A percentile compares a stretch with the other conserved stretches of the same genome.
These are phyloP conservation scores for Stenichneumon culpator DNA, from an alignment of 2,888 invertebrate genomes.

Conservation along the genomic window DNA sequence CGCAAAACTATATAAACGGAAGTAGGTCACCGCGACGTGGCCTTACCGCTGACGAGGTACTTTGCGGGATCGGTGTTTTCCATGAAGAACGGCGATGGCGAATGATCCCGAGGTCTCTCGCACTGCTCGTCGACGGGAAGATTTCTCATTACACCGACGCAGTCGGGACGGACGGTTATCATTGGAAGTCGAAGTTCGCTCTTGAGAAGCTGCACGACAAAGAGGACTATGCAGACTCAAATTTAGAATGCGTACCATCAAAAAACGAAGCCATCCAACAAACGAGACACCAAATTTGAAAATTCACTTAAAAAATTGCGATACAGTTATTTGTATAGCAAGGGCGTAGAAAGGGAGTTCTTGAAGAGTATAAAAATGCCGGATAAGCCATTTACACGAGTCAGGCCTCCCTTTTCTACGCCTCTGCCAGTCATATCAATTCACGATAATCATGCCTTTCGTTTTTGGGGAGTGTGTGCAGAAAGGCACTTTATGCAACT, in stretches of 20 bases:
- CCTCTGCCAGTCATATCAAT: too few relatives aligned
- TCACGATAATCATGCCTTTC: too few relatives aligned
- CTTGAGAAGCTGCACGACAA: slow-evolving; percentile 87
- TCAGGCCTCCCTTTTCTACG: too few relatives aligned
- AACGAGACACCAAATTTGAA: background rate
- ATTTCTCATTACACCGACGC: slow-evolving; percentile 88
- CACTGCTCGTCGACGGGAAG: slow-evolving; percentile 88
- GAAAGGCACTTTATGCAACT: too few relatives aligned
- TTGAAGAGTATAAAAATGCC: too few relatives aligned
- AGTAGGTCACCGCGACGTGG: slow-evolving; percentile 44
- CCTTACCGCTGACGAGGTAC: slow-evolving; percentile 88
- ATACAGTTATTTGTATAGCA: background rate
- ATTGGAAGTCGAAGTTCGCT: slow-evolving; percentile 90
- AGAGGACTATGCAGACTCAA: background rate
- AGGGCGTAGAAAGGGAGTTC: too few relatives aligned
- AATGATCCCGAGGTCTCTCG: slow-evolving; percentile 87
- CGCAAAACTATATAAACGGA: slow-evolving; percentile 21
- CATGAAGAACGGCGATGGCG: slow-evolving; percentile 89
- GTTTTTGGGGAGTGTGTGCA: too few relatives aligned
- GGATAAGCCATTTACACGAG: too few relatives aligned
- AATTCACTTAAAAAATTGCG: background rate
- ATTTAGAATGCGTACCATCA: background rate
- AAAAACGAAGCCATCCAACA: background rate
- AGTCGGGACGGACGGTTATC: slow-evolving; percentile 89
- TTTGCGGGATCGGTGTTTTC: slow-evolving; percentile 88